Evolutionary conservation across 2,888 invertebrate genomes (phyloP), one percentile per base, ranked within the genome.

Genomic region (Thera britannica): DNA sequence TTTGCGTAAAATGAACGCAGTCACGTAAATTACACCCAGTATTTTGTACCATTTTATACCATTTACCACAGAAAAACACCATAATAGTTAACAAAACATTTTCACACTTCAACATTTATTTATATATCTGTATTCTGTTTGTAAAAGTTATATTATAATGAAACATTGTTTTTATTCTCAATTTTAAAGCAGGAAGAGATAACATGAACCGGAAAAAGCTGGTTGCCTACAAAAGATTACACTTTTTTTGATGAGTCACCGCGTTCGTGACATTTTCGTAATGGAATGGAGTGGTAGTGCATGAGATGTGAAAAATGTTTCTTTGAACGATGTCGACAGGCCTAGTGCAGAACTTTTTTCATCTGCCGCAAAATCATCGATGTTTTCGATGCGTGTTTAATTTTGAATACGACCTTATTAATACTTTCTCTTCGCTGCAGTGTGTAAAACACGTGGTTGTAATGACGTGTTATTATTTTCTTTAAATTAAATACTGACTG

Each of bases 261-360:
- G 46, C 64, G 44, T 58, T n/a, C 58, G 64, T 64, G 58, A 58
- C 44, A 54, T 64, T 52, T 35, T 7, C 35, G 57, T 58, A 64
- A 58, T 64, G 64, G 52, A 52, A 58, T 44, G 46, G 58, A 58
- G 57, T 52, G 52, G 52, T 41, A 58, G 57, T 41, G 58, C 58
- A 58, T 63, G 63, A 34, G 52, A 58, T 12, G 52, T 58, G 52
- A 64, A 64, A 64, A 64, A 58, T 56, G 52, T 58, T 58, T 64
- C 51, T 58, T 52, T 58, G 36, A 35, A 44, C 62, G 36, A 36
- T 36, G 12, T 4, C 23, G 52, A 61, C 41, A 12, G 23, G 54
- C n/a, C 7, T 4, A 52, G 34, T 0, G 12, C 6, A 6, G 9
- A 44, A 6, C 5, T 12, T 52, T 61, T 54, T 34, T 34, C 38